These are phyloP conservation scores for Trematomus bernacchii DNA, from an alignment of 2,797 vertebrate species.

Conservation along the genomic window DNA sequence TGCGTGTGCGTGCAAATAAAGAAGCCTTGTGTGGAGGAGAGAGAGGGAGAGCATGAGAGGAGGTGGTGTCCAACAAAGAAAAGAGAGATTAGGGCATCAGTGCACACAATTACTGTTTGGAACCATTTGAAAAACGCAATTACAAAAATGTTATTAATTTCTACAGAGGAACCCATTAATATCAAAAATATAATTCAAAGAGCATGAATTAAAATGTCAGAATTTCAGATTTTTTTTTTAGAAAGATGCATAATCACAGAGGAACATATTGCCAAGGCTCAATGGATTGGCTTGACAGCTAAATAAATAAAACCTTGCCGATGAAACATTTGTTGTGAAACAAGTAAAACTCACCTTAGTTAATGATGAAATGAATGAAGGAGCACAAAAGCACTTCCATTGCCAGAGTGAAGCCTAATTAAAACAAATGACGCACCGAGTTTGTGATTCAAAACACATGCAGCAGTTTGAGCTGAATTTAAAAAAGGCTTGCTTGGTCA, in stretches of 20 bases:
- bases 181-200: constrained; percentile 25
- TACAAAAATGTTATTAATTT: constrained; percentile 47
- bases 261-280: constrained; percentile 28
- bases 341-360: constrained; percentile 10
- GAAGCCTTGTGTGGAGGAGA: constrained; percentile 24
- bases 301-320: constrained; percentile 23
- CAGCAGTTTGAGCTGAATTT: constrained; percentile 42
- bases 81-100: constrained; percentile 53
- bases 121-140: constrained; percentile 62
- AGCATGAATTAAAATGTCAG: constrained; percentile 48
- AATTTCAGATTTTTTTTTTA: constrained; percentile 9
- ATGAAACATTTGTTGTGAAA: constrained; percentile 5
- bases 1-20: constrained; percentile 18
- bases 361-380: constrained; percentile 12
- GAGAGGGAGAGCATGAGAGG: constrained; percentile 17
- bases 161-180: constrained; percentile 40
- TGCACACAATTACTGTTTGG: constrained; percentile 54
- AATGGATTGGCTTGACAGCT: neutral
- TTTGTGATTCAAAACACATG: constrained; percentile 52
- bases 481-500: constrained; percentile 44
- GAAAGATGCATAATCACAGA: constrained; percentile 48
- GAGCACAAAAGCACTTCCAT: constrained; percentile 34
- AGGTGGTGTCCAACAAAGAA: constrained; percentile 44
- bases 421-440: constrained; percentile 31
- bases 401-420: constrained; percentile 28